A percentile compares a stretch with the other conserved stretches of the same genome.
phyloP scores from a whole-genome alignment of 2,888 invertebrate genomes.

The Exocentrus adspersus region DNA sequence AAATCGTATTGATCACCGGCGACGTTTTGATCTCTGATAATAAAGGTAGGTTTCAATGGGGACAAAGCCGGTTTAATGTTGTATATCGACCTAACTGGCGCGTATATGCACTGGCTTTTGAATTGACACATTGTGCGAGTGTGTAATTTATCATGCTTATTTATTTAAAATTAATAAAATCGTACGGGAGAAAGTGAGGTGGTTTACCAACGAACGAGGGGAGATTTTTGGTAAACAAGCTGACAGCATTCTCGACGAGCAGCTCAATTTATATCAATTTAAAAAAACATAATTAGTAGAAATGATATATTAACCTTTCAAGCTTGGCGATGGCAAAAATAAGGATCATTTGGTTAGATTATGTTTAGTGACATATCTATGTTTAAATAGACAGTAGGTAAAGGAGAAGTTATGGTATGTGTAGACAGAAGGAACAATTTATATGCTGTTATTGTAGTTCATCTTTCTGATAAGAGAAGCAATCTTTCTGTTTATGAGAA shows the following conservation, averaged over 20 bases:
- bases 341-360: too few species aligned
- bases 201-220: background rate
- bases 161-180: slow-evolving; percentile 2
- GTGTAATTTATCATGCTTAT: slow-evolving; percentile 13
- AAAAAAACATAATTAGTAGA: background rate
- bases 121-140: slow-evolving; percentile 12
- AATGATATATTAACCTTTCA: background rate
- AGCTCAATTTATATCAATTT: background rate
- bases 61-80: slow-evolving; percentile 14
- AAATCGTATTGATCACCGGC: slow-evolving; percentile 33
- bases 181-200: background rate
- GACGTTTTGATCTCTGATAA: slow-evolving; percentile 31
- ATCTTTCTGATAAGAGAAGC: background rate
- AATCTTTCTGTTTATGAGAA: background rate
- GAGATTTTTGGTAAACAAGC: background rate
- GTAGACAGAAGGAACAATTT: too few species aligned
- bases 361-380: too few species aligned
- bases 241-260: background rate
- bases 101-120: slow-evolving; percentile 3
- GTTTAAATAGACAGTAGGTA: too few species aligned
- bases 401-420: too few species aligned
- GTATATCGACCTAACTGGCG: background rate
- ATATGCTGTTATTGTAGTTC: too few species aligned
- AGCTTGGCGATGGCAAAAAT: background rate
- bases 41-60: slow-evolving; percentile 31